Percentiles rank a stretch among this genome's conserved stretches.
Evolutionary conservation across 2,797 vertebrate species (phyloP).

Genomic region (Huso huso): DNA sequence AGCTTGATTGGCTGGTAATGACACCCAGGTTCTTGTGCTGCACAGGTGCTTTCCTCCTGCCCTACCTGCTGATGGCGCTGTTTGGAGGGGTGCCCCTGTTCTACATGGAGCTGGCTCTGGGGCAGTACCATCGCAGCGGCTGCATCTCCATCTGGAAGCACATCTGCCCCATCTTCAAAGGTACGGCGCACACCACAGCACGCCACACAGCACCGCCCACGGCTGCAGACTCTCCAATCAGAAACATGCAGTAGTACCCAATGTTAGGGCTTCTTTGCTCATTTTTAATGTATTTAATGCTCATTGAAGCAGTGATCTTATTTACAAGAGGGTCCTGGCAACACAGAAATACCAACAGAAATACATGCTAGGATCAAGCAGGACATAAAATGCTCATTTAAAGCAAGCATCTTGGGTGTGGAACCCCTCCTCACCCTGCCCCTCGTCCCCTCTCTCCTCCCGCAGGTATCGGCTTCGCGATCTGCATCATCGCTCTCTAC

Average conservation of each 20-base stretch:
- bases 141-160: conserved; percentile 96
- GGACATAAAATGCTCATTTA: no score
- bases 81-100: conserved; percentile 96
- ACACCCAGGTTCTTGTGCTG: conserved; percentile 10
- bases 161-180: conserved; percentile 98
- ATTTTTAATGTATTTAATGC: no score
- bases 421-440: neutral
- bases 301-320: no score
- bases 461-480: conserved; percentile 90
- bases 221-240: no score
- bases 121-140: conserved; percentile 92
- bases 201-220: no score
- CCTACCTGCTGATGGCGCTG: conserved; percentile 92
- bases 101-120: conserved; percentile 96
- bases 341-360: no score
- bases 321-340: no score
- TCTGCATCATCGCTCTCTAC: conserved; percentile 92
- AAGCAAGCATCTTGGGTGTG: neutral
- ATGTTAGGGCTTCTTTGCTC: no score
- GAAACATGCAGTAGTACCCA: no score
- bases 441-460: neutral
- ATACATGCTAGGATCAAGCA: no score
- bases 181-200: conserved; percentile 46
- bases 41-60: conserved; percentile 89
- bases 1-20: no score